These are phyloP conservation scores for Galerucella calmariensis DNA, from an alignment of 2,888 invertebrate species.

Conservation along the genomic window DNA sequence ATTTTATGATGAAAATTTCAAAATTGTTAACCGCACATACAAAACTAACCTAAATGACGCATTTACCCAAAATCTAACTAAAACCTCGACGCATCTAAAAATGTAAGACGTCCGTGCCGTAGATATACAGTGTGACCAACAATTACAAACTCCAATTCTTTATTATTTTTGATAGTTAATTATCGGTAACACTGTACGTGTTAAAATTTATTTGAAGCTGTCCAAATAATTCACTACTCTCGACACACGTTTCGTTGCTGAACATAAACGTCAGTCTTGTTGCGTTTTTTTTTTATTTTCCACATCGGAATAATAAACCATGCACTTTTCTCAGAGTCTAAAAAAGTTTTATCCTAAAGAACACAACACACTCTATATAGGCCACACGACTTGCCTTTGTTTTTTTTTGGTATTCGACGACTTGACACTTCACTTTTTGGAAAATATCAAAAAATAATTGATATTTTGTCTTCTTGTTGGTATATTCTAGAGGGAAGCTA, in stretches of 20 bases:
- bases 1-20: no score
- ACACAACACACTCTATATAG: constrained; percentile 52
- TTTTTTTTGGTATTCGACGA: constrained; percentile 41
- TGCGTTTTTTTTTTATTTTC: constrained; percentile 43
- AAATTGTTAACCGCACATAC: no score
- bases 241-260: constrained; percentile 41
- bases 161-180: neutral
- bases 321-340: constrained; percentile 46
- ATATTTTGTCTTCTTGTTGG: constrained; percentile 32
- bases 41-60: no score
- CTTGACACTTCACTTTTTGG: constrained; percentile 26
- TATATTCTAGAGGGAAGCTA: constrained; percentile 40
- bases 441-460: constrained; percentile 32
- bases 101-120: neutral
- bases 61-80: no score
- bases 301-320: constrained; percentile 42
- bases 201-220: no score
- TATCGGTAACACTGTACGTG: neutral
- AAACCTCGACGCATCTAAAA: neutral
- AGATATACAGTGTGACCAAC: neutral
- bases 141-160: neutral
- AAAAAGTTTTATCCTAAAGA: constrained; percentile 33
- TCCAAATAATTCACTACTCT: neutral
- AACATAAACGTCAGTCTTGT: constrained; percentile 53
- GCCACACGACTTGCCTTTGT: constrained; percentile 52